These are phyloP conservation scores for Bombus consobrinus DNA, from an alignment of 1,140 invertebrate species.

Conservation along the genomic window DNA sequence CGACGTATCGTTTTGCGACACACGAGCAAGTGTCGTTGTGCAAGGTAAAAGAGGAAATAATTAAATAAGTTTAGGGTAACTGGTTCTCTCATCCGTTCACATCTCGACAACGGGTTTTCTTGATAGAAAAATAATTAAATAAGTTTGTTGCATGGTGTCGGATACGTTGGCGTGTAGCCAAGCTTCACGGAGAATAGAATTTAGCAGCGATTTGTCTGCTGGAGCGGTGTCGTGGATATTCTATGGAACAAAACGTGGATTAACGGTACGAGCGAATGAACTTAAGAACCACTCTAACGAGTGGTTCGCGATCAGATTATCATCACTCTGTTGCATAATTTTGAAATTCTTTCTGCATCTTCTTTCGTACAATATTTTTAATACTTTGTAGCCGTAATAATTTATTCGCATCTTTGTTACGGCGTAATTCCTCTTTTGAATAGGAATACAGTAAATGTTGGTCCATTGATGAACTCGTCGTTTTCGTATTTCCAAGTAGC, in stretches of 20 bases:
- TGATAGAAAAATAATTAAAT: slow-evolving; percentile 53
- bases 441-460: background rate
- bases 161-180: slow-evolving; percentile 9
- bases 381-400: background rate
- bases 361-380: background rate
- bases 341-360: background rate
- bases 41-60: background rate
- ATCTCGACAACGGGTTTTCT: background rate
- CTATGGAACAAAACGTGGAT: background rate
- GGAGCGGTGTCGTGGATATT: slow-evolving; percentile 12
- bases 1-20: background rate
- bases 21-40: no score
- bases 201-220: slow-evolving; percentile 14
- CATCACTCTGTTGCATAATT: background rate
- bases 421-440: background rate
- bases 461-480: background rate
- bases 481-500: background rate
- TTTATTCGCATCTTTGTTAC: background rate
- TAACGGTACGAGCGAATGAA: background rate
- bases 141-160: slow-evolving; percentile 11
- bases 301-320: background rate
- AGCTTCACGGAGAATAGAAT: background rate
- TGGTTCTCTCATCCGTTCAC: slow-evolving; percentile 21
- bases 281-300: background rate
- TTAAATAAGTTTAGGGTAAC: slow-evolving; percentile 34